Percentiles rank a stretch among this genome's conserved stretches.
These are phyloP conservation scores for Gobionotothen gibberifrons DNA, from an alignment of 2,797 vertebrate species.

Conservation along the genomic window DNA sequence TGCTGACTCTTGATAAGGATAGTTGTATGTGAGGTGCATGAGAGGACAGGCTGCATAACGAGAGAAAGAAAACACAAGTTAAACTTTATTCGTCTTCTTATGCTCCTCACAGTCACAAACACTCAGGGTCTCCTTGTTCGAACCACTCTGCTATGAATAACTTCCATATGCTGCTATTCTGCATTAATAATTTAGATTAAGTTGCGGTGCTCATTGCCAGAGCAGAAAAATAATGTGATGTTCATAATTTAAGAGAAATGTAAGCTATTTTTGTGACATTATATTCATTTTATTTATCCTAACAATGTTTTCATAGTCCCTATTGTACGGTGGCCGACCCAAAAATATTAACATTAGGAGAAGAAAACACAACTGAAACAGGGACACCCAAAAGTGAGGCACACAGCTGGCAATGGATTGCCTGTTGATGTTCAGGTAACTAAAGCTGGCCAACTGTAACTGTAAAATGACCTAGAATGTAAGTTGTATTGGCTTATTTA, in stretches of 20 bases:
- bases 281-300: not conserved
- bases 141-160: slow-evolving; percentile 10
- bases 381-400: too few species aligned
- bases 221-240: not conserved
- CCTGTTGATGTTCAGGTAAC: too few species aligned
- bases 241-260: not conserved
- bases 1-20: slow-evolving; percentile 29
- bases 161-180: slow-evolving; percentile 20
- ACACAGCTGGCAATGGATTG: too few species aligned
- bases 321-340: too few species aligned
- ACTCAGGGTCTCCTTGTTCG: slow-evolving; percentile 16
- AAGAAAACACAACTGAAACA: too few species aligned
- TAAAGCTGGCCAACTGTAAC: too few species aligned
- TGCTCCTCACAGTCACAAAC: slow-evolving; percentile 1
- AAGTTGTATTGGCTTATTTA: too few species aligned
- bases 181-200: slow-evolving; percentile 38
- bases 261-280: not conserved
- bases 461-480: too few species aligned
- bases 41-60: slow-evolving; percentile 11
- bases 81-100: not conserved
- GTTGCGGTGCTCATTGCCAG: not conserved
- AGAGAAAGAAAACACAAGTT: not conserved
- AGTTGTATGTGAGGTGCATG: not conserved
- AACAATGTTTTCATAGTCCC: not conserved
- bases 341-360: too few species aligned